phyloP scores from a whole-genome alignment of 2,888 invertebrate species.

The Caenorhabditis sp. region DNA sequence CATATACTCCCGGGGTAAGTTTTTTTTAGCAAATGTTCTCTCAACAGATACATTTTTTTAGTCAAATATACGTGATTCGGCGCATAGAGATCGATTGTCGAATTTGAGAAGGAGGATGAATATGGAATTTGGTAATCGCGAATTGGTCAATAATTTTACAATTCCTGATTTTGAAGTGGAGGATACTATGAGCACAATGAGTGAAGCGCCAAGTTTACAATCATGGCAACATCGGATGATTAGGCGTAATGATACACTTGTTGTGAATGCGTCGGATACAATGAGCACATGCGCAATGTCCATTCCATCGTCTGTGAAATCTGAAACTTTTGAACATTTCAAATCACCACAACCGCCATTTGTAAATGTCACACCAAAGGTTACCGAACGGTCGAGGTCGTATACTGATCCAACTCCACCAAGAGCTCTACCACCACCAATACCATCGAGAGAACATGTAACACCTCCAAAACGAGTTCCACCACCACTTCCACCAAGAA shows the following conservation, averaged over 20 bases:
- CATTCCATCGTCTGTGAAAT: slow-evolving; percentile 5
- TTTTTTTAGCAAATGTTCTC: background rate
- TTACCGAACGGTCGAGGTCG: slow-evolving; percentile 3
- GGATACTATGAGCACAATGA: slow-evolving; percentile 44
- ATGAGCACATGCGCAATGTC: slow-evolving; percentile 41
- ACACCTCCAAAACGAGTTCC: slow-evolving; percentile 37
- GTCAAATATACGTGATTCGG: slow-evolving; percentile 13
- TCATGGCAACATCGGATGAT: slow-evolving; percentile 48
- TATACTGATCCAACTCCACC: slow-evolving; percentile 9
- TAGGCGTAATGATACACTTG: slow-evolving; percentile 34
- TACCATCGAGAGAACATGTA: slow-evolving; percentile 23
- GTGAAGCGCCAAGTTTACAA: slow-evolving; percentile 50
- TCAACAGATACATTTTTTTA: slow-evolving; percentile 10
- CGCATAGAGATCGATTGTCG: slow-evolving; percentile 47
- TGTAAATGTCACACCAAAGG: background rate
- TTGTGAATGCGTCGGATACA: slow-evolving; percentile 41
- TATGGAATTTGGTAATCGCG: slow-evolving; percentile 52
- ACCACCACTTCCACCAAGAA: slow-evolving; percentile 57
- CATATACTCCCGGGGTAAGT: slow-evolving; percentile 1
- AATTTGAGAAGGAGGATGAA: slow-evolving; percentile 49
- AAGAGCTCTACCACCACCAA: slow-evolving; percentile 24
- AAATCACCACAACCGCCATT: slow-evolving; percentile 9
- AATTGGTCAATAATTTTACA: slow-evolving; percentile 4
- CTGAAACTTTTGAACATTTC: slow-evolving; percentile 6
- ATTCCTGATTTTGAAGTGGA: slow-evolving; percentile 25